Base-by-base conservation (phyloP, 2,797 vertebrate genomes). In the Bradypodion ventrale region DNA sequence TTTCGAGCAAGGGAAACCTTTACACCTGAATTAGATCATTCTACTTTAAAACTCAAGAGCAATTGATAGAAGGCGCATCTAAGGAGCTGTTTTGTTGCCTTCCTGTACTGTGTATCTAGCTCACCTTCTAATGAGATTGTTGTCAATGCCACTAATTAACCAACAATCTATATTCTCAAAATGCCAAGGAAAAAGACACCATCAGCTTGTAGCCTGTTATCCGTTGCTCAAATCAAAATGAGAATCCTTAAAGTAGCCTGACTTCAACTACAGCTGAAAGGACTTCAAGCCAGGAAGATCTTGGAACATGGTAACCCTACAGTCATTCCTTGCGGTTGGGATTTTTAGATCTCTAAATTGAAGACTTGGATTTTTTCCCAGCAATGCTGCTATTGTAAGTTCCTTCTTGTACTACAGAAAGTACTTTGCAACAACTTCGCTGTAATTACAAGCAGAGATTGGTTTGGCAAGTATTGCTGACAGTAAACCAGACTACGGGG, bases 401-500 rank as follows among this genome's bases (percentile, higher is more conserved):
- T 10, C 63, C 25, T 75, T 76, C n/a, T 7, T 75, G 16, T 60
- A 76, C 52, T 37, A 66, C 59, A 65, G 25, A 75, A 52, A 75
- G 7, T 32, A 76, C 23, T 46, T 60, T 44, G 62, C 40, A 60
- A 37, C 56, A 76, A 69, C 65, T 83, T 70, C 59, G 9, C 49
- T 76, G 72, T 81, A 76, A 81, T 81, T 81, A 81, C 35, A 80
- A 85, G 40, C 72, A 44, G 69, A 68, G 25, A 69, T 75, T 75
- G 9, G 78, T 85, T 80, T 85, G 46, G 63, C 62, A 75, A 75
- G 60, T 19, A n/a, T 68, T 68, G 16, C 60, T 85, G 52, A 76
- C 32, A 76, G 73, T 37, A 81, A 85, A 80, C 49, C 44, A 60
- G 84, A 85, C 75, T 75, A 80, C 9, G 23, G 52, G 49, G n/a